Evolutionary conservation across 2,113 vertebrate species (phyloP).

Genomic region (Menura novaehollandiae): DNA sequence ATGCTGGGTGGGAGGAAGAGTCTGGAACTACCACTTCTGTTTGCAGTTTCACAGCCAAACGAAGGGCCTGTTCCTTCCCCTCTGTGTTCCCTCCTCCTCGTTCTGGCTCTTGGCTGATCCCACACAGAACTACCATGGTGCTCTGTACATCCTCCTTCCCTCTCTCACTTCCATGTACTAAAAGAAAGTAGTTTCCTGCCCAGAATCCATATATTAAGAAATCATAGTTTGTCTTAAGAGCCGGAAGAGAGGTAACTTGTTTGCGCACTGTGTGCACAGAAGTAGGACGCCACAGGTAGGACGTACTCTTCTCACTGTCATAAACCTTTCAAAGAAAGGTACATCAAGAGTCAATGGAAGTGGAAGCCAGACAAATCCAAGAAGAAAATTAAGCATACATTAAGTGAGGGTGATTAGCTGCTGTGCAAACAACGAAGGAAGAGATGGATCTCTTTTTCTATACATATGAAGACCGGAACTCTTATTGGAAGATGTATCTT

Average conservation of each 20-base stretch:
- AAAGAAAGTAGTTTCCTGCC: background rate
- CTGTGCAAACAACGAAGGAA: background rate
- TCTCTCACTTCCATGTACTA: background rate
- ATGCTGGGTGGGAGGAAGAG: background rate
- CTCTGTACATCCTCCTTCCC: background rate
- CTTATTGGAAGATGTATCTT: background rate
- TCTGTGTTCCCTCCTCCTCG: background rate
- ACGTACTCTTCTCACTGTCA: background rate
- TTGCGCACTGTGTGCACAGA: background rate
- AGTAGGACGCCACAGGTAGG: background rate
- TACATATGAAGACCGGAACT: background rate
- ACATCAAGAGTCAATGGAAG: background rate
- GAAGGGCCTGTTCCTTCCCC: constrained; percentile 10
- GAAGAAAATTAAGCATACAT: background rate
- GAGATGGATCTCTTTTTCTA: background rate
- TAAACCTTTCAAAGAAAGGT: background rate
- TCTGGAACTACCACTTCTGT: constrained; percentile 21
- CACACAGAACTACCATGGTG: background rate
- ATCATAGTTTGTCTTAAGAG: background rate
- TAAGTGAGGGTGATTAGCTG: background rate
- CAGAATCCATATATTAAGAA: background rate
- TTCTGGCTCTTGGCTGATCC: constrained; percentile 4
- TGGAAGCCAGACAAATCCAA: background rate
- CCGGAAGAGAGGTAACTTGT: background rate
- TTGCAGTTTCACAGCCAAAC: background rate